phyloP scores from a whole-genome alignment of 2,888 invertebrate species.

The Ophraella communa region DNA sequence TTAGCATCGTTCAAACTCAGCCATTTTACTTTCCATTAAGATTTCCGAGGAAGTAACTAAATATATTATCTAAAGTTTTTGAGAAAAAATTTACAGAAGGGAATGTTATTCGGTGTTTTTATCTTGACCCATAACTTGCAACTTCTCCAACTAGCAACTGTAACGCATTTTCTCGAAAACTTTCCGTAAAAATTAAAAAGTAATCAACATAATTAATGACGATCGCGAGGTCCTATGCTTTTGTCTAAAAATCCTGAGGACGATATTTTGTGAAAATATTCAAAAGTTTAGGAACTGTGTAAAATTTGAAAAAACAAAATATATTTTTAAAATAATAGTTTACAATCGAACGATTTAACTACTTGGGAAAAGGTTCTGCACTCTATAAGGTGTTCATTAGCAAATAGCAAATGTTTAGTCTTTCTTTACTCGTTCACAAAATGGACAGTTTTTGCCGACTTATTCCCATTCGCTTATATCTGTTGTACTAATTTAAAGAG shows the following conservation, averaged over 20 bases:
- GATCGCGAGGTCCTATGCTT: background rate
- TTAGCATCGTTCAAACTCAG: slow-evolving; percentile 19
- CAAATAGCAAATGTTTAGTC: too few relatives aligned
- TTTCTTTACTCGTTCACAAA: too few relatives aligned
- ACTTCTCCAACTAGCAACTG: slow-evolving; percentile 18
- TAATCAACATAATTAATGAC: slow-evolving; percentile 26
- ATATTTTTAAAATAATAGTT: too few relatives aligned
- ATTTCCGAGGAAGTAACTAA: slow-evolving; percentile 22
- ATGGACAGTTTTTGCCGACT: too few relatives aligned
- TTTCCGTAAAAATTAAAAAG: slow-evolving; percentile 26
- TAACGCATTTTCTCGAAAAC: slow-evolving; percentile 15
- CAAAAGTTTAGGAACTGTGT: too few relatives aligned
- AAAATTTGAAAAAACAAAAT: too few relatives aligned
- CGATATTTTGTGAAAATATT: background rate
- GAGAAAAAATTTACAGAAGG: slow-evolving; percentile 19
- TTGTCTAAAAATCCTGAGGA: background rate
- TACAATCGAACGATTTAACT: too few relatives aligned
- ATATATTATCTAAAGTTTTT: slow-evolving; percentile 27
- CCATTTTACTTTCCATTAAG: slow-evolving; percentile 27
- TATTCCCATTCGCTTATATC: too few relatives aligned
- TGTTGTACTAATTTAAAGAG: too few relatives aligned
- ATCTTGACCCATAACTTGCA: slow-evolving; percentile 26
- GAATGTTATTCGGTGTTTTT: slow-evolving; percentile 27
- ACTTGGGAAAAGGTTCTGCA: too few relatives aligned
- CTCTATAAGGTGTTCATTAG: too few relatives aligned